Conservation (phyloP, 2,113 vertebrate genomes). For the Patagioenas fasciata region DNA sequence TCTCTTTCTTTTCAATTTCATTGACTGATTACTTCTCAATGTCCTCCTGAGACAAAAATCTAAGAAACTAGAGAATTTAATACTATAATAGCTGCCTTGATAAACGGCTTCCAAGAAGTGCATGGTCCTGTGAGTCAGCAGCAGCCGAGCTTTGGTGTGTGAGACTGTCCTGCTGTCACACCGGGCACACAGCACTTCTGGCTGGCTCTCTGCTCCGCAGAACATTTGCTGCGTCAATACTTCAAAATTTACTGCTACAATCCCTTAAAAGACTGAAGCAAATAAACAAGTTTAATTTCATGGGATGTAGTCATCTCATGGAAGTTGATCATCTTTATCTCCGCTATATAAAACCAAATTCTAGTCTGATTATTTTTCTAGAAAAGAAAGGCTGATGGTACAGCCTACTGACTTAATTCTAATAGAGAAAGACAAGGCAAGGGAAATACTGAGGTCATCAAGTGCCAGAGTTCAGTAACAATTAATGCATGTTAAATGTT, state of each 20-base stretch:
- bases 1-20: neutral
- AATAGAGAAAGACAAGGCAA: neutral
- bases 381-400: neutral
- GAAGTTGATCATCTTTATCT: neutral
- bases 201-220: neutral
- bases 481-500: neutral
- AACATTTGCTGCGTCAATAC: neutral
- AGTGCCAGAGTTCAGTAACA: neutral
- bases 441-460: neutral
- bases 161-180: no score
- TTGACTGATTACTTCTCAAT: slow-evolving; percentile 9
- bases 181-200: neutral
- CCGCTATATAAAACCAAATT: neutral
- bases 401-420: neutral
- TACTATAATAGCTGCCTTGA: neutral
- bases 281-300: slow-evolving; percentile 38
- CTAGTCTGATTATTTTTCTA: neutral
- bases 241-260: neutral
- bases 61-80: neutral
- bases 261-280: neutral
- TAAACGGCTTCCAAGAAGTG: neutral
- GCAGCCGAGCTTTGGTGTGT: neutral
- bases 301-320: neutral
- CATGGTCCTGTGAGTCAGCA: neutral
- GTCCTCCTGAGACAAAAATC: neutral